Evolutionary conservation across 2,113 vertebrate species (phyloP).

Genomic region (Hymenochirus boettgeri): DNA sequence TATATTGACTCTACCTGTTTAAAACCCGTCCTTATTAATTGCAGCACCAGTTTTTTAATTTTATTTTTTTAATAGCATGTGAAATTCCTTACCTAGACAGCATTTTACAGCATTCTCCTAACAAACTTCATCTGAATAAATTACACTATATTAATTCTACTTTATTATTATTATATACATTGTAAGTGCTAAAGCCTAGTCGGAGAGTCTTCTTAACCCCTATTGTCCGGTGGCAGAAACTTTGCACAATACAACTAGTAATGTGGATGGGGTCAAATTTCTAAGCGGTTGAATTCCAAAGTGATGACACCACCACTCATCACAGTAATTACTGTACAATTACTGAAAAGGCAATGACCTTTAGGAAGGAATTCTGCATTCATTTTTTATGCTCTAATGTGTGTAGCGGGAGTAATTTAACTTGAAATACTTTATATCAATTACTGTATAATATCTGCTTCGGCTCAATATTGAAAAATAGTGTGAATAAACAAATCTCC

Average conservation of each 20-base stretch:
- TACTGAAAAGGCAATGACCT: conserved; percentile 42
- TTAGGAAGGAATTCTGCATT: conserved; percentile 40
- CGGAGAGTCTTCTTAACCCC: conserved; percentile 11
- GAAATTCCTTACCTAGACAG: too few species aligned
- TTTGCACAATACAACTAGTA: background rate
- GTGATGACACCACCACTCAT: conserved; percentile 40
- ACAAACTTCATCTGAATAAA: too few species aligned
- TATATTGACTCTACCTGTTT: too few species aligned
- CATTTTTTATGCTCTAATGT: conserved; percentile 34
- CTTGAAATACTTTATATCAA: conserved; percentile 37
- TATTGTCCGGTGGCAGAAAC: background rate
- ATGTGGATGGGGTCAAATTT: conserved; percentile 23
- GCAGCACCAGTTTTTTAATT: too few species aligned
- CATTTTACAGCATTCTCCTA: too few species aligned
- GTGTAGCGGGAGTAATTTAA: conserved; percentile 36
- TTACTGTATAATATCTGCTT: conserved; percentile 32
- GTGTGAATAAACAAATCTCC: too few species aligned
- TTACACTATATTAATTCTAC: too few species aligned
- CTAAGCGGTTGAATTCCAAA: conserved; percentile 36
- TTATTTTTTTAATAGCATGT: too few species aligned
- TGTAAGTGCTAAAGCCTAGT: too few species aligned
- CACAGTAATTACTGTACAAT: conserved; percentile 42
- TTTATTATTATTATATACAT: too few species aligned
- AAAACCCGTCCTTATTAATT: too few species aligned
- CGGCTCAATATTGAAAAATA: conserved; percentile 21